Evolutionary conservation across 2,888 invertebrate genomes (phyloP).

Genomic region (Drosophila imparisetae): DNA sequence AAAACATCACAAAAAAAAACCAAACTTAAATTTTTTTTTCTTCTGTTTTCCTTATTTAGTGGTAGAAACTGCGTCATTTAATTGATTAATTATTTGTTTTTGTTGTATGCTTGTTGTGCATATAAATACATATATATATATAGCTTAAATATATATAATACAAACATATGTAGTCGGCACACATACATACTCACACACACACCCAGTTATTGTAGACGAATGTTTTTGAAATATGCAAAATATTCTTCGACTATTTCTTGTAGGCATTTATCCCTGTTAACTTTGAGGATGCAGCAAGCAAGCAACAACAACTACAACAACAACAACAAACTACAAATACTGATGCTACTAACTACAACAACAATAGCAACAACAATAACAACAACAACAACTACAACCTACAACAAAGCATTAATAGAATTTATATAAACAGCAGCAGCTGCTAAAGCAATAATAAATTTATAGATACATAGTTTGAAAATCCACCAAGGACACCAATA

Average conservation of each 20-base stretch:
- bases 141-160: conserved; percentile 34
- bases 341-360: conserved; percentile 52
- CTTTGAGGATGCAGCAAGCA: conserved; percentile 82
- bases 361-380: conserved; percentile 58
- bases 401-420: conserved; percentile 67
- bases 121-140: conserved; percentile 31
- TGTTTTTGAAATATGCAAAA: conserved; percentile 55
- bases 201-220: conserved; percentile 29
- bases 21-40: conserved; percentile 4
- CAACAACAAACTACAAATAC: conserved; percentile 50
- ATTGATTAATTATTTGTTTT: conserved; percentile 20
- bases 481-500: conserved; percentile 23
- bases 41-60: conserved; percentile 7
- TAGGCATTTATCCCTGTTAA: conserved; percentile 85
- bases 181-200: conserved; percentile 18
- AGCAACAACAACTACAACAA: conserved; percentile 57
- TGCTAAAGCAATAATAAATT: conserved; percentile 38
- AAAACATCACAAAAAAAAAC: conserved; percentile 8
- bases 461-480: conserved; percentile 39
- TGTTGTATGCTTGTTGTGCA: conserved; percentile 61
- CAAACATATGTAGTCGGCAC: conserved; percentile 48
- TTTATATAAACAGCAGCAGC: conserved; percentile 52
- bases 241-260: conserved; percentile 76
- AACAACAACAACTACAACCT: conserved; percentile 50
- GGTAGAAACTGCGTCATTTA: conserved; percentile 21